phyloP scores from a whole-genome alignment of 2,113 vertebrate genomes.

The Alethe castanea region DNA sequence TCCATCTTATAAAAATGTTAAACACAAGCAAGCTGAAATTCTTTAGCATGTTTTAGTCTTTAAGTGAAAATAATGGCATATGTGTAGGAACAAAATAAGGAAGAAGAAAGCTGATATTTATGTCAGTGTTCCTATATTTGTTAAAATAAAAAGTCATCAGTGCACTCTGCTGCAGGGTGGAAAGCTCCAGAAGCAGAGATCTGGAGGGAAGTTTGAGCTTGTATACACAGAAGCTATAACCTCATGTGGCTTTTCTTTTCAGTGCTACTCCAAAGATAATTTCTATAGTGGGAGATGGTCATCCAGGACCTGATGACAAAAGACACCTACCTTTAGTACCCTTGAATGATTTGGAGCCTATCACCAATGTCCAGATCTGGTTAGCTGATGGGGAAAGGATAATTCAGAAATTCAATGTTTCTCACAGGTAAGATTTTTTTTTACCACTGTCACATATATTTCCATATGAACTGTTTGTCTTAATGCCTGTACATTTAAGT shows the following conservation, averaged over 20 bases:
- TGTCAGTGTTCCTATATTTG: not conserved
- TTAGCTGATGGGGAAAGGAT: slow-evolving; percentile 91
- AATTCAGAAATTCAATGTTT: slow-evolving; percentile 92
- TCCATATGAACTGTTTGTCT: not conserved
- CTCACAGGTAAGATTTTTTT: slow-evolving; percentile 81
- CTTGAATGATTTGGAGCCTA: slow-evolving; percentile 83
- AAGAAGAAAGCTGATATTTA: not conserved
- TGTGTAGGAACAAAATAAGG: not conserved
- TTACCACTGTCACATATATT: not conserved
- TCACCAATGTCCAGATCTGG: slow-evolving; percentile 94
- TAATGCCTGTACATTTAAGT: not conserved
- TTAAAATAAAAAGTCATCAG: not conserved
- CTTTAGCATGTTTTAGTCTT: not conserved
- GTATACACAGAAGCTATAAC: not conserved
- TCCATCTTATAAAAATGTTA: not conserved
- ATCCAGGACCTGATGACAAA: slow-evolving; percentile 75
- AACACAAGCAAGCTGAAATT: not conserved
- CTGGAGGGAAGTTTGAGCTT: not conserved
- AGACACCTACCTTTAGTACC: slow-evolving; percentile 79
- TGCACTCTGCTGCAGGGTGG: not conserved
- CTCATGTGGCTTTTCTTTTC: not conserved
- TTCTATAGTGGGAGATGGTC: slow-evolving; percentile 81
- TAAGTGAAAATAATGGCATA: not conserved
- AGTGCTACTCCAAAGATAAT: slow-evolving; percentile 91
- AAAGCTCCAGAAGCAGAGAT: not conserved